Evolutionary conservation across 2,888 invertebrate species (phyloP).

Genomic region (Heliconius sara): DNA sequence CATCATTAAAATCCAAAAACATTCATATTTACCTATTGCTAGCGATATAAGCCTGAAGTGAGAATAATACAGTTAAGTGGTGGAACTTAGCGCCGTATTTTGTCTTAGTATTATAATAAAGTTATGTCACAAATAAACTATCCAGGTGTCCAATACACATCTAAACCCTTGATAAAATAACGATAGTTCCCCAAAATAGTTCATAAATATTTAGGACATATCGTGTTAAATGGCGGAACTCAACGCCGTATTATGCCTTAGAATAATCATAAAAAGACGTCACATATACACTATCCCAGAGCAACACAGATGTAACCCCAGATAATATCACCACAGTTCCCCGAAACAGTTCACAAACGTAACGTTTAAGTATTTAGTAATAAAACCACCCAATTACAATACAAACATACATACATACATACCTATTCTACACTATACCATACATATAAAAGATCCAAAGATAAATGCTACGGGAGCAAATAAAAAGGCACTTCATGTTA

Average conservation of each 20-base stretch:
- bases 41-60: too few relatives aligned
- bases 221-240: not conserved
- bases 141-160: too few relatives aligned
- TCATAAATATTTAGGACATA: too few relatives aligned
- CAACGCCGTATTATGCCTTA: not conserved
- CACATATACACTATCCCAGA: not conserved
- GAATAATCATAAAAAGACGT: not conserved
- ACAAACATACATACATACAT: conserved; percentile 35
- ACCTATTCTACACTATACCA: conserved; percentile 40
- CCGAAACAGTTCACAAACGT: conserved; percentile 40
- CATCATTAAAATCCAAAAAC: too few relatives aligned
- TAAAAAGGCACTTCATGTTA: conserved; percentile 76
- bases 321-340: conserved; percentile 34
- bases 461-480: conserved; percentile 75
- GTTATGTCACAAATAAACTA: too few relatives aligned
- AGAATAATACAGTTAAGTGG: too few relatives aligned
- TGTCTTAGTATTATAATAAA: too few relatives aligned
- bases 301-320: conserved; percentile 19
- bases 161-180: too few relatives aligned
- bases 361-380: conserved; percentile 45
- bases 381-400: conserved; percentile 54
- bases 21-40: too few relatives aligned
- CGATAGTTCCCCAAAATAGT: too few relatives aligned
- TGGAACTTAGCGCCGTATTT: too few relatives aligned
- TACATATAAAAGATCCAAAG: conserved; percentile 65